phyloP scores from a whole-genome alignment of 1,140 invertebrate species.

The Augochlora pura region DNA sequence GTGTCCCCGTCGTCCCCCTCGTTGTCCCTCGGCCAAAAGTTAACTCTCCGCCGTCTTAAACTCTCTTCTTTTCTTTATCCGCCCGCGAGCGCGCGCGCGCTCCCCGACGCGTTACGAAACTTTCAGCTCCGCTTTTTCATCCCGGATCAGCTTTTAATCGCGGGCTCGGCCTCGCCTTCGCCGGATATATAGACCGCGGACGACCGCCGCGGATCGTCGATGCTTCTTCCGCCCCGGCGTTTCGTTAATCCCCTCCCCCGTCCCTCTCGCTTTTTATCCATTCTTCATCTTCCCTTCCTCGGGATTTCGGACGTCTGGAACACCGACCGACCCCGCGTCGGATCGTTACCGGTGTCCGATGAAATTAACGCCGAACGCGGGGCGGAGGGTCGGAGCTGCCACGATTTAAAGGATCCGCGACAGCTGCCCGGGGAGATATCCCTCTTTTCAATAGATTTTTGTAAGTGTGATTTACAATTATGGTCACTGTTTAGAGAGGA shows the following conservation, averaged over 20 bases:
- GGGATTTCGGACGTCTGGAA: conserved; percentile 5
- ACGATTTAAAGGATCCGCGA: too few relatives aligned
- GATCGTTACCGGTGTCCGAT: background rate
- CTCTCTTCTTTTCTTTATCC: background rate
- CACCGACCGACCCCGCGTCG: background rate
- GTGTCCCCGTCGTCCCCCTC: background rate
- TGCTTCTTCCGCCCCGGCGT: background rate
- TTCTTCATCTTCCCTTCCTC: conserved; percentile 19
- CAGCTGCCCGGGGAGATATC: too few relatives aligned
- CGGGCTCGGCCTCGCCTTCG: conserved; percentile 19
- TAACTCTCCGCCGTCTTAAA: conserved; percentile 48
- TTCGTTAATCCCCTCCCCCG: conserved; percentile 6
- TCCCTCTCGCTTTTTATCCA: background rate
- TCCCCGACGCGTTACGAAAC: conserved; percentile 61
- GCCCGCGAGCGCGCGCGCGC: conserved; percentile 38
- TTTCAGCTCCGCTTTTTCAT: conserved; percentile 70
- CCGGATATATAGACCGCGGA: conserved; percentile 25
- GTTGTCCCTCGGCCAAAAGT: conserved; percentile 28
- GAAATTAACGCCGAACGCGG: background rate
- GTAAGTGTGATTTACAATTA: too few relatives aligned
- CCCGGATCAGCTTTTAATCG: conserved; percentile 76
- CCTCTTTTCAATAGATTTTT: too few relatives aligned
- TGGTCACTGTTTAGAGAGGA: too few relatives aligned
- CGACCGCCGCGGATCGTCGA: conserved; percentile 14
- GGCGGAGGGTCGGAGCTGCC: too few relatives aligned